Base-by-base conservation (phyloP, 2,797 vertebrate species). In the Onychomys torridus region DNA sequence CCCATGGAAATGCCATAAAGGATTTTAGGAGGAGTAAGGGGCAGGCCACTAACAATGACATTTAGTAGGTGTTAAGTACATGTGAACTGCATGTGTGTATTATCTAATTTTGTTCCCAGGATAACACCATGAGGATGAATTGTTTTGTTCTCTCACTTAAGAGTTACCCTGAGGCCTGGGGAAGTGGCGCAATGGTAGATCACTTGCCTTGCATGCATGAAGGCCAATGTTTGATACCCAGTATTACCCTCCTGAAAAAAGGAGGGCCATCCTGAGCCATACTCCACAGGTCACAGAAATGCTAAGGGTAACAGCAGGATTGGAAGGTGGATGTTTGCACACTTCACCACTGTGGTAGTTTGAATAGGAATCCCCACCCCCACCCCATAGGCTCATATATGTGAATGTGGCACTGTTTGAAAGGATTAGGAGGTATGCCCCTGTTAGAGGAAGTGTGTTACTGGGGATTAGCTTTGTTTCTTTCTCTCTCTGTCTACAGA, bases 381-480 rank as follows among this genome's bases (percentile, higher is more conserved):
- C 2, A 0, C 49, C 57, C 37, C 4, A 2, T 8, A 16, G 43
- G 43, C 19, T 86, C 63, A 16, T n/a, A 69, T 16, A 52, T 69
- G 34, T 67, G 61, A 85, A 85, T 49, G 43, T n/a, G 43, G 63
- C 21, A n/a, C 43, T 52, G n/a, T 86, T n/a, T 86, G 83, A 69
- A 86, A 86, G 12, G 43, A 67, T 49, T 49, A 85, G 43, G 49
- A 43, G 59, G 25, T 32, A 37, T 83, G 57, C 16, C 19, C 17
- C 37, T 65, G n/a, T 23, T 65, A 16, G 37, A 84, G 79, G 25
- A 27, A 61, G 79, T 82, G 5, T 76, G 13, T 78, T 7, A 78
- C 14, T 77, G 29, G 29, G 6, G 16, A 3, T 77, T 55, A 55
- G 55, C 55, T 55, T 55, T 17, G 55, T 65, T 10, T 32, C 29